A percentile compares a stretch with the other conserved stretches of the same genome.
These are phyloP conservation scores for Marisa cornuarietis DNA, from an alignment of 1,140 invertebrate species.

Conservation along the genomic window DNA sequence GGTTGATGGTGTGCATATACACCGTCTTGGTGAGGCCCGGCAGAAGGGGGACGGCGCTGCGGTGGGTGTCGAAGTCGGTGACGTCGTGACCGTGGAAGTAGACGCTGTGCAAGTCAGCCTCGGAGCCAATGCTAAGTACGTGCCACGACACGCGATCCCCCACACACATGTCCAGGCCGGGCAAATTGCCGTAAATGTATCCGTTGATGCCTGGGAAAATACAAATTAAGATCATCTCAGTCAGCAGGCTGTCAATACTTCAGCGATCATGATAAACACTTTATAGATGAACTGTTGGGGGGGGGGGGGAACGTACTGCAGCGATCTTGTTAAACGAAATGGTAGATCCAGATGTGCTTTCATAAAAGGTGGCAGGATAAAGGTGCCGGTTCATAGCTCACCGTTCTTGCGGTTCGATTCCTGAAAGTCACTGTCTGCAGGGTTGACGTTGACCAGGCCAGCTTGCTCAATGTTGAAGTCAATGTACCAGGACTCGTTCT, in stretches of 20 bases:
- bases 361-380: too few relatives aligned
- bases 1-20: slow-evolving; percentile 46
- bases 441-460: not conserved
- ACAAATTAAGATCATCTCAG: too few relatives aligned
- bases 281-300: too few relatives aligned
- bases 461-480: slow-evolving; percentile 8
- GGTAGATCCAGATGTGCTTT: too few relatives aligned
- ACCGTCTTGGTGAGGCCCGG: slow-evolving; percentile 42
- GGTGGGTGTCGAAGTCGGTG: slow-evolving; percentile 22
- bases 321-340: too few relatives aligned
- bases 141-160: slow-evolving; percentile 53
- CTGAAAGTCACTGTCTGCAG: slow-evolving; percentile 27
- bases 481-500: slow-evolving; percentile 44
- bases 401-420: slow-evolving; percentile 45
- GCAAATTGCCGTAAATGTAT: slow-evolving; percentile 47
- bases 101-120: slow-evolving; percentile 53
- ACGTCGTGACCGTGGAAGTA: slow-evolving; percentile 58
- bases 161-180: slow-evolving; percentile 46
- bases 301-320: too few relatives aligned
- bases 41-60: slow-evolving; percentile 27
- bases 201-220: slow-evolving; percentile 46
- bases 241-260: too few relatives aligned
- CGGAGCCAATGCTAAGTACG: slow-evolving; percentile 50
- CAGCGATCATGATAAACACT: too few relatives aligned
- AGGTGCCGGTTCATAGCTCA: slow-evolving; percentile 18